A percentile compares a stretch with the other conserved stretches of the same genome.
Evolutionary conservation across 2,888 invertebrate species (phyloP).

Genomic region (Hypercompe scribonia): DNA sequence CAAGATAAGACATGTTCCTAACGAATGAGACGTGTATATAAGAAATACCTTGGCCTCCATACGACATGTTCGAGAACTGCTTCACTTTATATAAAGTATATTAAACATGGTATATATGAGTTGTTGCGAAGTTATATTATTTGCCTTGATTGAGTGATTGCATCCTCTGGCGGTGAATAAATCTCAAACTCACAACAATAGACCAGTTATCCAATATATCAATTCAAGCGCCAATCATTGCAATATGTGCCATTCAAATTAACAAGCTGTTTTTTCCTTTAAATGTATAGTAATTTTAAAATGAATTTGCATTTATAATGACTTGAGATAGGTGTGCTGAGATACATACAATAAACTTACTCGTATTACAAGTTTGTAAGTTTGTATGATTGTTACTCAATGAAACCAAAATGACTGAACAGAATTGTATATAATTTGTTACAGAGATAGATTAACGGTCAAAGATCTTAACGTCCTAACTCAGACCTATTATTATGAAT

Average conservation of each 20-base stretch:
- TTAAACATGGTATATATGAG: conserved; percentile 3
- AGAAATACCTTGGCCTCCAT: neutral
- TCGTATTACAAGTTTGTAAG: too few species aligned
- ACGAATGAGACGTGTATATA: neutral
- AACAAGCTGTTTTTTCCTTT: neutral
- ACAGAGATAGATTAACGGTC: too few species aligned
- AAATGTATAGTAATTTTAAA: neutral
- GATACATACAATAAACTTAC: neutral
- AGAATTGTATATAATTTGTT: too few species aligned
- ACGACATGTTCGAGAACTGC: neutral
- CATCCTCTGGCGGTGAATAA: conserved; percentile 20
- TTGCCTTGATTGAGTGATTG: conserved; percentile 23
- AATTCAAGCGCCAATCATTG: neutral
- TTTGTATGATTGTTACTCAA: too few species aligned
- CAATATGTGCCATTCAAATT: neutral
- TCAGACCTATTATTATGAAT: too few species aligned
- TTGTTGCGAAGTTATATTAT: conserved; percentile 29
- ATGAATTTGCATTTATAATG: conserved; percentile 1
- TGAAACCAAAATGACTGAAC: too few species aligned
- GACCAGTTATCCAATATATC: conserved; percentile 27
- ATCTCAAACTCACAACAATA: conserved; percentile 22
- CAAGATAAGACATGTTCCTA: neutral
- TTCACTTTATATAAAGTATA: neutral
- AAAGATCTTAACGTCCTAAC: too few species aligned
- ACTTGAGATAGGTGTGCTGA: neutral